Evolutionary conservation across 2,797 vertebrate genomes (phyloP).

Genomic region (Crenichthys baileyi): DNA sequence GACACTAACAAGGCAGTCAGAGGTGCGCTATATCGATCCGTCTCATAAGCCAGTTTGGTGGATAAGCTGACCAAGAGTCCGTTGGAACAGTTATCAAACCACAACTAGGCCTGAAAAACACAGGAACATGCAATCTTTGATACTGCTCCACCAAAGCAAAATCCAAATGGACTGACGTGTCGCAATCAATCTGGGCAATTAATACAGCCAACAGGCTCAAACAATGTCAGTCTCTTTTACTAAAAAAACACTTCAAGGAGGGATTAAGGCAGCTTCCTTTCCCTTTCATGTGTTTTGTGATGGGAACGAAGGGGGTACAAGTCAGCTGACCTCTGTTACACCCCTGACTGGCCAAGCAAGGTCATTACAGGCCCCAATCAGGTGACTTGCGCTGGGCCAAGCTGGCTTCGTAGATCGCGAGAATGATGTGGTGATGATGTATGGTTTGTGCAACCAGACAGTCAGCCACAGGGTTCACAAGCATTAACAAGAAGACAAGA

Average conservation of each 20-base stretch:
- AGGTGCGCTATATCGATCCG: background rate
- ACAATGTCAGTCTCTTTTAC: background rate
- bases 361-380: background rate
- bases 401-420: background rate
- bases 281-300: background rate
- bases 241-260: background rate
- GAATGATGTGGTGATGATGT: background rate
- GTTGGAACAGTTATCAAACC: background rate
- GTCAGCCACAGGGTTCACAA: background rate
- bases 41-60: background rate
- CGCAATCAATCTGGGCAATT: background rate
- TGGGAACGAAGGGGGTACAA: background rate
- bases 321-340: background rate
- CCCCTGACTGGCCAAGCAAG: background rate
- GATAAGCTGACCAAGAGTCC: background rate
- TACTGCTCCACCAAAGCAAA: background rate
- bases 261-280: background rate
- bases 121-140: background rate
- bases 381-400: background rate
- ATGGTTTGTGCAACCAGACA: background rate
- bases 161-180: too few relatives aligned
- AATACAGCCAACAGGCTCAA: background rate
- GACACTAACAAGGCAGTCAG: background rate
- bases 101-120: background rate
- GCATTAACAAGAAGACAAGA: background rate